A percentile compares a stretch with the other conserved stretches of the same genome.
These are phyloP conservation scores for Protula sp. DNA, from an alignment of 2,888 invertebrate species.

Conservation along the genomic window DNA sequence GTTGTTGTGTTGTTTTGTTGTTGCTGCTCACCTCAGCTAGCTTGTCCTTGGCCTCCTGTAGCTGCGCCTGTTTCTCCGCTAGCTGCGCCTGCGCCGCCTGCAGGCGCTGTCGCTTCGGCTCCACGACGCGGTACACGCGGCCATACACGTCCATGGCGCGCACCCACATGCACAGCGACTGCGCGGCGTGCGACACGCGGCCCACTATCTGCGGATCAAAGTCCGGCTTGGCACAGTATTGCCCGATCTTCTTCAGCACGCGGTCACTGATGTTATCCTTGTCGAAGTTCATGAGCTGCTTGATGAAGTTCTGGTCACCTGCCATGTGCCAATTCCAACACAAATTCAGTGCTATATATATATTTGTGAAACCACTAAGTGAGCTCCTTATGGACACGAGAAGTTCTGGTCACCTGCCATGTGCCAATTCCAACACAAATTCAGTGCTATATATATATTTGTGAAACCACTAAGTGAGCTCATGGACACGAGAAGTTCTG, in stretches of 20 bases:
- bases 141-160: constrained; percentile 87
- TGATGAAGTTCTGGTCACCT: constrained; percentile 54
- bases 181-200: constrained; percentile 68
- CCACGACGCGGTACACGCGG: constrained; percentile 72
- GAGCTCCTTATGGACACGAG: no score
- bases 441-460: no score
- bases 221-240: constrained; percentile 74
- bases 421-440: no score
- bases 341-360: no score
- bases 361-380: no score
- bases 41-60: constrained; percentile 74
- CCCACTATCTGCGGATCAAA: constrained; percentile 85
- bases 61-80: constrained; percentile 71
- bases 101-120: constrained; percentile 78
- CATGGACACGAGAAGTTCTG: no score
- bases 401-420: constrained; percentile 51
- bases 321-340: no score
- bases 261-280: constrained; percentile 81
- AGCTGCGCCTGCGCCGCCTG: constrained; percentile 71
- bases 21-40: constrained; percentile 67
- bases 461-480: no score
- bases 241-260: constrained; percentile 72
- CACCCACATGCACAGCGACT: constrained; percentile 82
- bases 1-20: no score
- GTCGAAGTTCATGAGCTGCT: constrained; percentile 73